Base-by-base conservation (phyloP, 1,140 invertebrate species). In the Trichonephila inaurata region DNA sequence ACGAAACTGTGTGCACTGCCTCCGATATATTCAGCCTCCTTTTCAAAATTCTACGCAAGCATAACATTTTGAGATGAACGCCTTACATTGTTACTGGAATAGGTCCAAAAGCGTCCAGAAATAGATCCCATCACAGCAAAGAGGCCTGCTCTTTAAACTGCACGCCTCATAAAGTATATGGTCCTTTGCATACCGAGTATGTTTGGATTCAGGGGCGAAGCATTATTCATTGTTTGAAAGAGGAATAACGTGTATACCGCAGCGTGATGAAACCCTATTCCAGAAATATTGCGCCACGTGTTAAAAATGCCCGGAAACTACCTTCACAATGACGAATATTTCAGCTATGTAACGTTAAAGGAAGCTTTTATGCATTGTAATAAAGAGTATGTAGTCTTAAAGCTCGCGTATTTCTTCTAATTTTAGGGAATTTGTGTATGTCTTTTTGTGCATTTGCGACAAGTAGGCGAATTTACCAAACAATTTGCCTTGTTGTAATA, bases 141-240 rank as follows among this genome's bases (percentile, higher is more conserved):
- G 24, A 64, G 40, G 51, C 44, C 72, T 61, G 85, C 85, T 87
- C 85, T 87, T 87, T 87, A 87, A 62, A 87, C 58, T 33, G 62
- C 87, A 89, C 87, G 87, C 64, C 87, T 64, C 87, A 89, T 89
- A 89, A 89, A 89, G 60, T 89, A 66, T 66, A 89, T 89, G 87
- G 62, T 64, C 87, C 40, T 87, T 89, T 44, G 28, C 60, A 61
- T 40, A 64, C 40, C 24, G 87, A 69, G 33, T 72, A 40, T 89
- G 87, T 89, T 89, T 72, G 87, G 40, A 51, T 72, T 89, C 5
- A n/a, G 60, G 64, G 28, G 72, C 24, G 85, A 24, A 72, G 61
- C n/a, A 72, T 89, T 69, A 89, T 89, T 89, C 64, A 89, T 89
- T 72, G 87, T 89, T 89, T 66, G 87, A 66, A 89, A 69, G 33